Conservation (phyloP, 1,140 invertebrate species). For the Procambarus virginalis region DNA sequence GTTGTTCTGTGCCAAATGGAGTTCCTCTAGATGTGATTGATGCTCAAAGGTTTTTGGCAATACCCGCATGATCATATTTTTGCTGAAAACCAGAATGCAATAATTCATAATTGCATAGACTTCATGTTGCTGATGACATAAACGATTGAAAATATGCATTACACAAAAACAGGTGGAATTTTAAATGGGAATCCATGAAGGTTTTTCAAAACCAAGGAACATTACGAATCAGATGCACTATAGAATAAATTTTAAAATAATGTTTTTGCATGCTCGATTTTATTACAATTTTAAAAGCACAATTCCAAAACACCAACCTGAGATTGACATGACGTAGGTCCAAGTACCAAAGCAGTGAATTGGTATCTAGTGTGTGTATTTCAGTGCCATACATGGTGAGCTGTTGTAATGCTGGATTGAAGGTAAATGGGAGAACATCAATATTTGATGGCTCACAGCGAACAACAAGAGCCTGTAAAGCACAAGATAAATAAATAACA, state of each 20-base stretch:
- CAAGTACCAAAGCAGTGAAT: slow-evolving; percentile 53
- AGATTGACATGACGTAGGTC: slow-evolving; percentile 67
- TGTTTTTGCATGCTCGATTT: neutral
- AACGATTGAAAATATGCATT: too few species aligned
- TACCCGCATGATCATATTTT: slow-evolving; percentile 64
- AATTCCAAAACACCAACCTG: slow-evolving; percentile 25
- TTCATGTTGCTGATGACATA: too few species aligned
- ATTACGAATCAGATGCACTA: too few species aligned
- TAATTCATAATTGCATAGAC: neutral
- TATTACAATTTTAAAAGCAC: neutral
- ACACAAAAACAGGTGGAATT: too few species aligned
- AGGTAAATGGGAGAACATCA: slow-evolving; percentile 60
- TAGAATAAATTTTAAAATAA: too few species aligned
- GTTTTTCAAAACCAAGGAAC: too few species aligned
- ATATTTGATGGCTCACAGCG: slow-evolving; percentile 55
- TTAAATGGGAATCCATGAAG: too few species aligned
- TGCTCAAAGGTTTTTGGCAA: slow-evolving; percentile 57
- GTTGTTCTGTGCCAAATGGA: slow-evolving; percentile 67
- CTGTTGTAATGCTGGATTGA: slow-evolving; percentile 59
- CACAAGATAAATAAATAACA: neutral
- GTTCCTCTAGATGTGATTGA: slow-evolving; percentile 63
- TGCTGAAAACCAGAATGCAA: slow-evolving; percentile 51
- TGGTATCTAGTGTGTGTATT: slow-evolving; percentile 62
- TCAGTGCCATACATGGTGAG: slow-evolving; percentile 64
- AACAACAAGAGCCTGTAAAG: slow-evolving; percentile 46